A percentile compares a stretch with the other conserved stretches of the same genome.
phyloP scores from a whole-genome alignment of 2,888 invertebrate species.

The Drosophila barbarae region DNA sequence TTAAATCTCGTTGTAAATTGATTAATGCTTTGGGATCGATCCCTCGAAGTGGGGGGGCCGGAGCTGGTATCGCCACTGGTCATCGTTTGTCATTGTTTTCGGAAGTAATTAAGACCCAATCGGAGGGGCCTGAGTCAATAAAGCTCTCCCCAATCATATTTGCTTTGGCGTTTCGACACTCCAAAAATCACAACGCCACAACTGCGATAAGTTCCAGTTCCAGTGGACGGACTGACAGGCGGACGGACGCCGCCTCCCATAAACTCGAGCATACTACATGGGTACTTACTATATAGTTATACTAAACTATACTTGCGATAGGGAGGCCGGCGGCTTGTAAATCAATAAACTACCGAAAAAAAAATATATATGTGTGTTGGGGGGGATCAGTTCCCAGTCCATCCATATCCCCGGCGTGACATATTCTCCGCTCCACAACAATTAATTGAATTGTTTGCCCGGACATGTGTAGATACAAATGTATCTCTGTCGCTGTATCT shows the following conservation, averaged over 20 bases:
- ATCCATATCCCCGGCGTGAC: conserved; percentile 39
- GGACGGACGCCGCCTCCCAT: conserved; percentile 16
- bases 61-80: conserved; percentile 47
- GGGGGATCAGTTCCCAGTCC: background rate
- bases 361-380: conserved; percentile 30
- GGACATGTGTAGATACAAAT: conserved; percentile 71
- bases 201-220: conserved; percentile 58
- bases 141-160: conserved; percentile 68
- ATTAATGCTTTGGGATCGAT: conserved; percentile 43
- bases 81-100: conserved; percentile 65
- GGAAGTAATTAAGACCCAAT: conserved; percentile 75
- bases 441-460: conserved; percentile 75
- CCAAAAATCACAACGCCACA: conserved; percentile 66
- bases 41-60: conserved; percentile 14
- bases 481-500: conserved; percentile 58
- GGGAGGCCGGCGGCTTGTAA: conserved; percentile 56
- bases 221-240: conserved; percentile 44
- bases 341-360: conserved; percentile 75
- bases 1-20: conserved; percentile 61
- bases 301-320: conserved; percentile 30
- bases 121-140: conserved; percentile 61
- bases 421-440: conserved; percentile 63
- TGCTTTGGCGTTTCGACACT: conserved; percentile 72
- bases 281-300: conserved; percentile 6
- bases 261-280: conserved; percentile 16